Evolutionary conservation across 2,113 vertebrate genomes (phyloP), one percentile per base, ranked within the genome.

Genomic region (Varanus salvator): DNA sequence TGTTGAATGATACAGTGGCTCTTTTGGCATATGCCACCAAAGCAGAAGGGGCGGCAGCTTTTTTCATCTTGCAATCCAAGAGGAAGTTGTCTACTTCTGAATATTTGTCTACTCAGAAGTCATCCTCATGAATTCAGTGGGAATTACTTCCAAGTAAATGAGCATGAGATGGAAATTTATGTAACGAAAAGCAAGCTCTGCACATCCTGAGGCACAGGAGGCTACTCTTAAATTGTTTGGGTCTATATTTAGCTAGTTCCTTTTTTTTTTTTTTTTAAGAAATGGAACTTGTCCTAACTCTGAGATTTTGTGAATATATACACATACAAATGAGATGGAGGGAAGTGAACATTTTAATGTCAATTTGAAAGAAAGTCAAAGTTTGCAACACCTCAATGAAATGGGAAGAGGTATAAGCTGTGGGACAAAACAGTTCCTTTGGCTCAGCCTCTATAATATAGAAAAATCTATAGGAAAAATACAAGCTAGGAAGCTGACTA

Each of bases 361-460:
- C 86, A 85, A 94, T 93, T 91, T 89, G 87, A 93, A 95, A 95
- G 95, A 97, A 96, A 96, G 95, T 83, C 94, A 95, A 91, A 92
- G 92, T 93, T 91, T 96, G 95, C 93, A 75, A 93, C 81, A 66
- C 38, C 50, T 90, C 92, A 96, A 95, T 97, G 96, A 94, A 48
- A 2, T 95, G 94, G 96, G 96, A 96, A 0, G 15, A 4, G 0
- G 57, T 88, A 95, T 94, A 80, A 80, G 31, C 31, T 31, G 48
- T 11, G 95, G 93, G 50, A 76, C 0, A 0, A 44, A 95, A 94
- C 82, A 94, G 95, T 91, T 92, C 75, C 92, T 50, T 84, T 8
- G 21, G 57, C 95, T 93, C 95, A 95, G 81, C 77, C 88, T 88
- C 89, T 52, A 91, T 25, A 91, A 84, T 27, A 52, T n/a, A 69